Conservation (phyloP, 64 coral and sea anemone species). For the Astreopora myriophthalma region DNA sequence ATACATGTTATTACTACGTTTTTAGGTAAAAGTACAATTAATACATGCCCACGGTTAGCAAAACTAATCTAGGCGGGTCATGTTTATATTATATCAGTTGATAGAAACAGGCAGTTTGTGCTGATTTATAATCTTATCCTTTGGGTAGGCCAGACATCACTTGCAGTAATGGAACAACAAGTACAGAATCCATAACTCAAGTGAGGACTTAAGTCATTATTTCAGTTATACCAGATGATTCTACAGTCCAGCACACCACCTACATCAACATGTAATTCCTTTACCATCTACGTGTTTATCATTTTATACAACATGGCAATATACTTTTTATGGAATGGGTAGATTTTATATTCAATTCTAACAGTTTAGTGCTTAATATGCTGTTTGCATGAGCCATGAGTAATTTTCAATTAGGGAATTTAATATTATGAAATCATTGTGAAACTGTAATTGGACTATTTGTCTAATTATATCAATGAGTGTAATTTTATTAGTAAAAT, state of each 20-base stretch:
- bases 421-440: not conserved
- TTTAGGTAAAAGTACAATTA: slow-evolving; percentile 1
- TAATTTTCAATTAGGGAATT: not conserved
- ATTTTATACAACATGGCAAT: not conserved
- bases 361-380: not conserved
- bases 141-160: not conserved
- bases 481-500: not conserved
- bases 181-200: not conserved
- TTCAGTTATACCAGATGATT: not conserved
- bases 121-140: not conserved
- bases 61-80: not conserved
- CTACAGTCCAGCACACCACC: not conserved
- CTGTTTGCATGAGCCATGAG: not conserved
- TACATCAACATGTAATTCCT: not conserved
- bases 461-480: not conserved
- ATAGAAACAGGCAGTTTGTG: not conserved
- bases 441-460: slow-evolving; percentile 10
- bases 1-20: not conserved
- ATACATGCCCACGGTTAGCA: not conserved
- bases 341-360: not conserved
- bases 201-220: not conserved
- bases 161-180: not conserved
- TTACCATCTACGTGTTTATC: not conserved
- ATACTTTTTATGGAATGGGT: not conserved
- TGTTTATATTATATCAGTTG: not conserved